Base-by-base conservation (phyloP, 2,888 invertebrate species). In the Hyposoter dolosus region DNA sequence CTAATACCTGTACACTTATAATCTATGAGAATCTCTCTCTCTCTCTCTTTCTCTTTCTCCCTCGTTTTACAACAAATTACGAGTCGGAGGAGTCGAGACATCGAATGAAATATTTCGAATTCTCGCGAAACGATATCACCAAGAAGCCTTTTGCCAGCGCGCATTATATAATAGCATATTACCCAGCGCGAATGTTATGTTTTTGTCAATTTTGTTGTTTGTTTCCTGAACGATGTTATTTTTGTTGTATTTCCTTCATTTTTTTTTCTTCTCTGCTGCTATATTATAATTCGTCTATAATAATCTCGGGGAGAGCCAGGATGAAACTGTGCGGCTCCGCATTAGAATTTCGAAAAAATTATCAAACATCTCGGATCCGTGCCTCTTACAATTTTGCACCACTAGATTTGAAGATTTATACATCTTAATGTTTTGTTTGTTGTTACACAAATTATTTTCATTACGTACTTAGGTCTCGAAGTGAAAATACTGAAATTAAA, bases 1-100 rank as follows among this genome's bases (percentile, higher is more conserved):
- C 86, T 88, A 91, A 90, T 88, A 89, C 89, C 90, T 91, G 91
- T 92, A 93, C 93, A 92, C 90, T 91, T 92, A 91, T 84, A 90
- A 92, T 82, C 91, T 92, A 92, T 84, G 88, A 89, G 91, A 91
- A 68, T 69, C 90, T 88, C 88, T 85, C 65, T 53, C 15, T 53
- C 17, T 56, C 32, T 32, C 40, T 40, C 40, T 7, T 10, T 69
- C 90, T 87, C 88, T 85, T 47, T 53, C 17, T 56, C n/a, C 28
- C 35, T 78, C 81, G 47, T 74, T 80, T 81, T 81, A 63, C 83
- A 78, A 75, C 68, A 82, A 80, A 79, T 85, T 84, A 90, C 88
- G 88, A 89, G 63, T 87, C 86, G 89, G 88, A 77, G 77, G 77
- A 40, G 7, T 60, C 78, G 82, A 82, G 90, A 90, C 88, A 90